Evolutionary conservation across 2,888 invertebrate genomes (phyloP), one percentile per base, ranked within the genome.

Genomic region (Andrena haemorrhoa): DNA sequence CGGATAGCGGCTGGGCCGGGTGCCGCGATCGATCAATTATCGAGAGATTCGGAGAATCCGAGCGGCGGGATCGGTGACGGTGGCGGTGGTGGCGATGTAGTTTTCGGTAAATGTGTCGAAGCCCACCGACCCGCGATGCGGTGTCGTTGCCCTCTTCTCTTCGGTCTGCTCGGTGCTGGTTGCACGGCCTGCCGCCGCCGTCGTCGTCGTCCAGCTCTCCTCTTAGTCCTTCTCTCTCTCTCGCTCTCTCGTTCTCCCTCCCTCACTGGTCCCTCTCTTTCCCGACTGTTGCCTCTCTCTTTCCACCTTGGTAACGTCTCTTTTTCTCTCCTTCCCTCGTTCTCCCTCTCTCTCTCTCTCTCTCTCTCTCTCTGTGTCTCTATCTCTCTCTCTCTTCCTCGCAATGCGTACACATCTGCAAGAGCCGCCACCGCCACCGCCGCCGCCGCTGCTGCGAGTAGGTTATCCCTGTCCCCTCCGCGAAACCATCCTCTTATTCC

Each of bases 61-160:
- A 78, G 63, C 80, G 75, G 77, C 77, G 74, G 85, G 78, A 82
- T 74, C 72, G 83, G 79, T 58, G 78, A 47, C 83, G 74, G 64
- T 70, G 83, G 77, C 76, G 78, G 84, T 76, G 80, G 73, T 61
- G 75, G 71, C 83, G 85, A 78, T 80, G 82, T 84, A 84, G 88
- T 88, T 92, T 92, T 92, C 89, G 90, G 90, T 91, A 91, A 92
- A 91, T 91, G 89, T 90, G 90, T 91, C 90, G 90, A 91, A 89
- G 90, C 77, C 86, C 75, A 84, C 81, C 84, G 79, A 85, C 82
- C 84, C 78, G 75, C 75, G 81, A 80, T 75, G 74, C 89, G 89
- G 90, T 92, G 93, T 93, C 93, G 93, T 93, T 93, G 93, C 92
- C 93, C 93, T 93, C 91, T 91, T 90, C 91, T 91, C 91, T 89